Evolutionary conservation across 2,797 vertebrate species (phyloP), one percentile per base, ranked within the genome.

Genomic region (Knipowitschia caucasica): DNA sequence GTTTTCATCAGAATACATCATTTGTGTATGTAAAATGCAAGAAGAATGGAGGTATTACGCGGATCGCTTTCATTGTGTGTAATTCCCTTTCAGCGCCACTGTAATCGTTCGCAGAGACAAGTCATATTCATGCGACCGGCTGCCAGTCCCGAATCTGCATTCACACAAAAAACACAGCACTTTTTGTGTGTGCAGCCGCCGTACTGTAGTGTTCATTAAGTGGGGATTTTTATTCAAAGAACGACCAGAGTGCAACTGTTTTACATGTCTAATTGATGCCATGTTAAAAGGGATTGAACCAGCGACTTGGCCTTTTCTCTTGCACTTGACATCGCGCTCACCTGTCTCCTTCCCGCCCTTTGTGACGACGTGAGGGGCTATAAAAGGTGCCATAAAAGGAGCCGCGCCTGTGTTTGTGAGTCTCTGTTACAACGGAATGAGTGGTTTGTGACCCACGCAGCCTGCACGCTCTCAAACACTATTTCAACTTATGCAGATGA

Each of bases 401-500:
- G n/a, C n/a, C n/a, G n/a, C n/a, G 85, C 73, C 78, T 69, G 81
- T 84, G 81, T 85, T 88, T 82, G 75, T 81, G 82, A 84, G 80
- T 85, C 78, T 80, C 78, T 80, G 71, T 88, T 87, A 86, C 78
- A 84, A 80, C 71, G 78, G 83, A 76, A 85, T 86, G 85, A 82
- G 83, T 84, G 77, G 80, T 83, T n/a, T 82, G 84, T 89, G 86
- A 89, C 87, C 87, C 86, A 87, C 85, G 84, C 86, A 88, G 84
- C 36, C 36, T 39, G 88, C 82, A 83, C 82, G 68, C 75, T 78
- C 82, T 85, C 87, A 86, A 85, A 88, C 82, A 86, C 79, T 86
- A 87, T 88, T 88, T 86, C 87, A 87, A 88, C 80, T 86, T 89
- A 89, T 89, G 87, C 82, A 89, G 85, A 89, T 89, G 86, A 89